Percentiles rank a stretch among this genome's conserved stretches.
Evolutionary conservation across 2,888 invertebrate genomes (phyloP).

Genomic region (Apantesis nais): DNA sequence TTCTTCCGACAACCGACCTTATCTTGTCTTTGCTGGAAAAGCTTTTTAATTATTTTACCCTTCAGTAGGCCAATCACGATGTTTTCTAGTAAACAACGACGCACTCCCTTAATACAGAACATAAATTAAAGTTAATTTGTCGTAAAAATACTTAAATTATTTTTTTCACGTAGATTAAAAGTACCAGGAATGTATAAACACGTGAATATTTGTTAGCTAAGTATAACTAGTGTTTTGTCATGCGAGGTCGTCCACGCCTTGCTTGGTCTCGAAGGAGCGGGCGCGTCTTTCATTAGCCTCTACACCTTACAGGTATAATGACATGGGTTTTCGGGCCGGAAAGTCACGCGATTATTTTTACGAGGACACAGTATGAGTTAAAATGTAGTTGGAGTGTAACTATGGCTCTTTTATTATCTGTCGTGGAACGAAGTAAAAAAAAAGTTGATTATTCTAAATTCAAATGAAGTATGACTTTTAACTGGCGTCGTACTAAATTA

Average conservation of each 20-base stretch:
- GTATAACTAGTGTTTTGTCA: slow-evolving; percentile 51
- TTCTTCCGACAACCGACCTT: slow-evolving; percentile 74
- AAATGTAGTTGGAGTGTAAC: slow-evolving; percentile 21
- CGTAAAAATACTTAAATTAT: not conserved
- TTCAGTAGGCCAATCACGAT: slow-evolving; percentile 34
- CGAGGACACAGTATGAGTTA: slow-evolving; percentile 28
- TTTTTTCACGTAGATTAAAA: slow-evolving; percentile 1
- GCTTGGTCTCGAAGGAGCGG: slow-evolving; percentile 81
- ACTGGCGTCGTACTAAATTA: not conserved
- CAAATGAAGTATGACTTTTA: not conserved
- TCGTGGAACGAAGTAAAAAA: not conserved
- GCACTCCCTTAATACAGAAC: not conserved
- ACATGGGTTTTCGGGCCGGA: slow-evolving; percentile 76
- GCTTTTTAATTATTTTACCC: slow-evolving; percentile 81
- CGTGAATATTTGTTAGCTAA: slow-evolving; percentile 22
- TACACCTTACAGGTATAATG: slow-evolving; percentile 75
- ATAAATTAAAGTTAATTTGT: not conserved
- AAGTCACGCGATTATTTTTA: slow-evolving; percentile 75
- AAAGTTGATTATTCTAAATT: slow-evolving; percentile 3
- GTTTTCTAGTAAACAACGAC: slow-evolving; percentile 8
- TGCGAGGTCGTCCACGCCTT: slow-evolving; percentile 70
- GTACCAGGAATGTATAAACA: slow-evolving; percentile 11
- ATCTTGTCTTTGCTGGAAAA: slow-evolving; percentile 83
- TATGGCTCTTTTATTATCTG: slow-evolving; percentile 4
- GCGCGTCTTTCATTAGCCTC: slow-evolving; percentile 80